A percentile compares a stretch with the other conserved stretches of the same genome.
phyloP scores from a whole-genome alignment of 2,888 invertebrate species.

The Cybosia mesomella region DNA sequence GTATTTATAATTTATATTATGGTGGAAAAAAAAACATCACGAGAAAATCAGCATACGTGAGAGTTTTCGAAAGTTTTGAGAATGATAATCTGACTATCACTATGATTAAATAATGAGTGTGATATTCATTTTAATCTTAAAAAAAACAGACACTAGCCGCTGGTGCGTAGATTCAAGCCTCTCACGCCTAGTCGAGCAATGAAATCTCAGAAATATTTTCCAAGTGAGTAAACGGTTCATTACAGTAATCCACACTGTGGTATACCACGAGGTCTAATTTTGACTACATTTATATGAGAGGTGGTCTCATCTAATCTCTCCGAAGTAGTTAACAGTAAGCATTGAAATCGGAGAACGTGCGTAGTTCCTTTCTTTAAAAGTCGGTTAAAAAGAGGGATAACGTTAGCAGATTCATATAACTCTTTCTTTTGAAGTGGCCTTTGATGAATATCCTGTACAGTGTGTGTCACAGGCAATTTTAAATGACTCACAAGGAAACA shows the following conservation, averaged over 20 bases:
- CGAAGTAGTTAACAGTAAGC: too few relatives aligned
- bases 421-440: constrained; percentile 14
- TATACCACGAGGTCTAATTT: background rate
- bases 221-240: too few relatives aligned
- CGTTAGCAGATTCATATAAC: background rate
- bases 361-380: background rate
- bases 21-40: too few relatives aligned
- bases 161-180: background rate
- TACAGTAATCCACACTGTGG: too few relatives aligned
- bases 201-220: too few relatives aligned
- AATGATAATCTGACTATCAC: too few relatives aligned
- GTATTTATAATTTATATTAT: too few relatives aligned
- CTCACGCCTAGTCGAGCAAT: too few relatives aligned
- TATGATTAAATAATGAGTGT: background rate
- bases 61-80: too few relatives aligned
- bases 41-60: background rate
- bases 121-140: too few relatives aligned
- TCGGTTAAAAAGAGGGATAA: background rate
- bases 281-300: background rate
- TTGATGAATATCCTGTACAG: constrained; percentile 19
- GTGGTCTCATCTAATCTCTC: background rate
- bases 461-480: constrained; percentile 9
- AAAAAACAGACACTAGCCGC: background rate
- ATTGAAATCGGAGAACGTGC: background rate
- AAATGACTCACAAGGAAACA: constrained; percentile 21